Percentiles rank a stretch among this genome's conserved stretches.
phyloP scores from a whole-genome alignment of 1,140 invertebrate genomes.

The Drosophila pectinifera region DNA sequence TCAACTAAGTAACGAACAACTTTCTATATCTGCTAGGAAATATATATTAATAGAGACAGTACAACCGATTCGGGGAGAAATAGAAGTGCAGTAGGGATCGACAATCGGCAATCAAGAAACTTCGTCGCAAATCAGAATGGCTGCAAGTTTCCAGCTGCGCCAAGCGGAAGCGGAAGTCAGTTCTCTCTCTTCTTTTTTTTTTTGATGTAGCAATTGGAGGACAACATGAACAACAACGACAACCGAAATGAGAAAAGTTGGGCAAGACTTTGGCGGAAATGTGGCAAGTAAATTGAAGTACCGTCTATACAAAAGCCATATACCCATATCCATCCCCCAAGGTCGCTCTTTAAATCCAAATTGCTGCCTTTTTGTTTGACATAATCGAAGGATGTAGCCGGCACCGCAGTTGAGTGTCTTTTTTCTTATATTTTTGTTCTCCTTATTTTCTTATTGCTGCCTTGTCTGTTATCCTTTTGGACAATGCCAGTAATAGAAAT shows the following conservation, averaged over 20 bases:
- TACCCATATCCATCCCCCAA: constrained; percentile 20
- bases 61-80: background rate
- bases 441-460: constrained; percentile 29
- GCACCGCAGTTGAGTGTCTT: constrained; percentile 11
- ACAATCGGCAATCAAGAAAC: constrained; percentile 30
- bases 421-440: constrained; percentile 6
- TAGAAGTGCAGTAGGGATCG: constrained; percentile 5
- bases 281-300: constrained; percentile 67
- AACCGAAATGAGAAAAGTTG: constrained; percentile 63
- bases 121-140: constrained; percentile 23
- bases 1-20: no score
- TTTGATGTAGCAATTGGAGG: constrained; percentile 70
- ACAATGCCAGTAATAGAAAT: constrained; percentile 22
- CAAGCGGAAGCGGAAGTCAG: constrained; percentile 68
- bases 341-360: constrained; percentile 72
- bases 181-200: constrained; percentile 25
- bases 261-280: constrained; percentile 67
- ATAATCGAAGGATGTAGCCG: constrained; percentile 65
- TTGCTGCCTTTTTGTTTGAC: constrained; percentile 74
- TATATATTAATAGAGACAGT: no score
- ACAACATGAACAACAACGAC: constrained; percentile 37
- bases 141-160: constrained; percentile 50
- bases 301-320: constrained; percentile 33
- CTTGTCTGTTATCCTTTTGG: constrained; percentile 13
- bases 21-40: no score